Percentiles rank a stretch among this genome's conserved stretches.
phyloP scores from a whole-genome alignment of 2,113 vertebrate species.

The Bos javanicus region DNA sequence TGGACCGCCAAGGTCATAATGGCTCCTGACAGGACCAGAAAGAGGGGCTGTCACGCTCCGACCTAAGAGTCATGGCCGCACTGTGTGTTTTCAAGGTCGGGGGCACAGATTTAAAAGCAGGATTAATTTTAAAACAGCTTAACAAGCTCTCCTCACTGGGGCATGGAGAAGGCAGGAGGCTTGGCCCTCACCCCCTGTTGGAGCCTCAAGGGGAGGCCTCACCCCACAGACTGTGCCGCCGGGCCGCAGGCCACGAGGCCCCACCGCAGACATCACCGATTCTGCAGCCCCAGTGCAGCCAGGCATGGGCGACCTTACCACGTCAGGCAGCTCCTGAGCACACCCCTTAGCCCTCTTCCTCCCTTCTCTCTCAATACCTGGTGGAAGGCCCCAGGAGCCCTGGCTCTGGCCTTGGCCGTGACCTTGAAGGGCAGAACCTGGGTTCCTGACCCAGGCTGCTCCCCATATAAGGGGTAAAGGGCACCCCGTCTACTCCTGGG shows the following conservation, averaged over 20 bases:
- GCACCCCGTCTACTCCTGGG: neutral
- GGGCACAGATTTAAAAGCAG: neutral
- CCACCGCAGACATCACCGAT: neutral
- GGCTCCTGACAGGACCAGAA: neutral
- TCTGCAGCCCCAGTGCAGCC: neutral
- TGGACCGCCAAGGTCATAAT: neutral
- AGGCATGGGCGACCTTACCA: neutral
- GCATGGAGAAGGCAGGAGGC: neutral
- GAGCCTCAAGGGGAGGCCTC: neutral
- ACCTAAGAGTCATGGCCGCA: neutral
- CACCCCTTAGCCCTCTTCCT: neutral
- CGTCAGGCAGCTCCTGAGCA: neutral
- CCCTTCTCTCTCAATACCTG: neutral
- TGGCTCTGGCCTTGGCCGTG: neutral
- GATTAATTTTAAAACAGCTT: neutral
- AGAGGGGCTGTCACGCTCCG: neutral
- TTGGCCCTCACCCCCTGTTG: too few relatives aligned
- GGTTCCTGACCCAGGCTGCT: neutral
- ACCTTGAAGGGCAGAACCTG: neutral
- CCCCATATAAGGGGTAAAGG: neutral
- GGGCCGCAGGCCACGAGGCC: neutral
- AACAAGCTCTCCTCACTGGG: neutral
- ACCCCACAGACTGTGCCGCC: neutral
- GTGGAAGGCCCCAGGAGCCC: neutral
- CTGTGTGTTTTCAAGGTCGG: neutral